phyloP scores from a whole-genome alignment of 2,888 invertebrate genomes.

The Blomia tropicalis region DNA sequence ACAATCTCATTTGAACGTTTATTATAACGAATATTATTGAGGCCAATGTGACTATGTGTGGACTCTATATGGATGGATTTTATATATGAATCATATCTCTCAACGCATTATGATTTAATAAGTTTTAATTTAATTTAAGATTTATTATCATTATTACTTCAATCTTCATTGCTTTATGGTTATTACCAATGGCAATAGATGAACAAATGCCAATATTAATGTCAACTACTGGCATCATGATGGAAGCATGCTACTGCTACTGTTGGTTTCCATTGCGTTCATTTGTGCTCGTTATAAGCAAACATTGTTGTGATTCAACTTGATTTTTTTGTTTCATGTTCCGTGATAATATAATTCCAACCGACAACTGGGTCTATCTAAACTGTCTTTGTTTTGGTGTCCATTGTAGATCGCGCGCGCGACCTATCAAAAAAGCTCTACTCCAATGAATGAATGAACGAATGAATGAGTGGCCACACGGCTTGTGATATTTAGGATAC shows the following conservation, averaged over 20 bases:
- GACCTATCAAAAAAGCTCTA: constrained; percentile 5
- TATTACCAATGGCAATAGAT: neutral
- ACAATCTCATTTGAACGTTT: too few species aligned
- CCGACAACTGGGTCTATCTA: neutral
- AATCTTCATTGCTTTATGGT: constrained; percentile 6
- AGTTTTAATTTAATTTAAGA: constrained; percentile 8
- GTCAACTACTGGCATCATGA: too few species aligned
- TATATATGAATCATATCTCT: too few species aligned
- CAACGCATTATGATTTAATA: constrained; percentile 5
- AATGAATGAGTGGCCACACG: neutral
- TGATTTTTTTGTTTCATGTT: neutral
- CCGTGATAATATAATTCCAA: neutral
- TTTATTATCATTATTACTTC: constrained; percentile 14
- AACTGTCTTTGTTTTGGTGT: too few species aligned
- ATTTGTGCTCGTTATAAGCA: neutral
- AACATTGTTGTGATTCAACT: neutral
- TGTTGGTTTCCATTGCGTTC: neutral
- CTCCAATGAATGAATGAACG: neutral
- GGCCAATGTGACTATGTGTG: too few species aligned
- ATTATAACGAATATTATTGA: too few species aligned
- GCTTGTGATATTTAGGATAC: neutral
- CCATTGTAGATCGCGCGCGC: too few species aligned
- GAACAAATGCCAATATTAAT: too few species aligned
- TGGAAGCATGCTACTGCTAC: neutral
- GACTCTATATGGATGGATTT: too few species aligned